These are phyloP conservation scores for Phorcus lineatus DNA, from an alignment of 2,888 invertebrate species.

Conservation along the genomic window DNA sequence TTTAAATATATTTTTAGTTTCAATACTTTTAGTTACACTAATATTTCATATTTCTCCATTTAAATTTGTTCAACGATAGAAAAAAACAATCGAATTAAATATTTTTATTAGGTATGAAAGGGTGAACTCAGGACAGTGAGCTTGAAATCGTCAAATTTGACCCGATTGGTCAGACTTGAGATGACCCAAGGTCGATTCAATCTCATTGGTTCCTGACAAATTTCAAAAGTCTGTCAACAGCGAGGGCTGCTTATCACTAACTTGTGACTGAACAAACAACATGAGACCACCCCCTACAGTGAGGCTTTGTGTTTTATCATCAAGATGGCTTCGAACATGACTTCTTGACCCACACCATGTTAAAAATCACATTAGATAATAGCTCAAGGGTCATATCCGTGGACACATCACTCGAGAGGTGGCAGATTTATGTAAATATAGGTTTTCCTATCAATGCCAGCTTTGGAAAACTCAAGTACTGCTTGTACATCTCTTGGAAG, in stretches of 20 bases:
- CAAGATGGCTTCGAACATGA: neutral
- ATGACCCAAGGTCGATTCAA: neutral
- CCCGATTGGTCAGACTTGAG: neutral
- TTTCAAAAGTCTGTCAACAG: neutral
- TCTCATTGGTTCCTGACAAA: neutral
- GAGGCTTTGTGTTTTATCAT: slow-evolving; percentile 1
- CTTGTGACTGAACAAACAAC: neutral
- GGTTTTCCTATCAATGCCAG: neutral
- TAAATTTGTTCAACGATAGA: too few species aligned
- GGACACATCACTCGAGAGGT: neutral
- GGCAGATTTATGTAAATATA: neutral
- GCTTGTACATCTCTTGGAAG: too few species aligned
- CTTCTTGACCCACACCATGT: neutral
- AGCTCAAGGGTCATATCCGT: neutral
- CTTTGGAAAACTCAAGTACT: too few species aligned
- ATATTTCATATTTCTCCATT: too few species aligned
- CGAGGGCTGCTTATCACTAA: neutral
- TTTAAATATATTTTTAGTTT: too few species aligned
- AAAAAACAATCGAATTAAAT: too few species aligned
- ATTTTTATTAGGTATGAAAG: too few species aligned
- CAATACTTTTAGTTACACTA: too few species aligned
- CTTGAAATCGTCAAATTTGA: neutral
- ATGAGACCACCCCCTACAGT: neutral
- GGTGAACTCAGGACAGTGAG: too few species aligned
- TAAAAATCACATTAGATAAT: neutral